phyloP scores from a whole-genome alignment of 2,888 invertebrate genomes.

The Macaria notata region DNA sequence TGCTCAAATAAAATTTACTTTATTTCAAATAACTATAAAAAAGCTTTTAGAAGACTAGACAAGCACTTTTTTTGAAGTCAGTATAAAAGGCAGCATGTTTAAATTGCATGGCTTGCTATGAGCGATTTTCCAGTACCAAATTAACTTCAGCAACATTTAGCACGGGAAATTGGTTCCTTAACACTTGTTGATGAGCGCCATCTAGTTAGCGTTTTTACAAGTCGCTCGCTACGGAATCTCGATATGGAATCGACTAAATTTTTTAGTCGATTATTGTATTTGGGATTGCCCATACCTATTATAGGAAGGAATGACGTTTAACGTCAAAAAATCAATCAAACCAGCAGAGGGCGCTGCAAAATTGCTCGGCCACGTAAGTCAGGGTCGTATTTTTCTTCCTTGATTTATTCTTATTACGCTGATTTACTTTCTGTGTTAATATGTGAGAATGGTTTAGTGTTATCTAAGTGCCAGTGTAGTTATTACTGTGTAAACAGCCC shows the following conservation, averaged over 20 bases:
- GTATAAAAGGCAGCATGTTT: too few relatives aligned
- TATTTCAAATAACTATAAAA: too few relatives aligned
- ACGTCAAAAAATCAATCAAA: slow-evolving; percentile 64
- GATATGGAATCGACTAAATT: not conserved
- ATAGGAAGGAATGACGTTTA: slow-evolving; percentile 45
- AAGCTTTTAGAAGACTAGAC: too few relatives aligned
- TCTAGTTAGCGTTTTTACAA: too few relatives aligned
- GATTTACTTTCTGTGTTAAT: slow-evolving; percentile 59
- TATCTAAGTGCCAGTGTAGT: slow-evolving; percentile 54
- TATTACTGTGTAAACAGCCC: slow-evolving; percentile 55
- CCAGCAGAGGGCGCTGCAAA: slow-evolving; percentile 72
- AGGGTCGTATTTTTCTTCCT: slow-evolving; percentile 76
- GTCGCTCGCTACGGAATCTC: too few relatives aligned
- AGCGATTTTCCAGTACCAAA: too few relatives aligned
- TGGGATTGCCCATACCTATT: slow-evolving; percentile 28
- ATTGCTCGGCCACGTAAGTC: slow-evolving; percentile 81
- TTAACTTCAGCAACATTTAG: too few relatives aligned
- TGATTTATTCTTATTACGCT: slow-evolving; percentile 64
- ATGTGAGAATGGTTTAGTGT: slow-evolving; percentile 71
- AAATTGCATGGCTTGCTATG: too few relatives aligned
- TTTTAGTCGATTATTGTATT: slow-evolving; percentile 8
- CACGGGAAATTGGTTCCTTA: too few relatives aligned
- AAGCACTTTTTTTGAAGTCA: too few relatives aligned
- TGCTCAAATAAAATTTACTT: too few relatives aligned
- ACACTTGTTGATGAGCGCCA: too few relatives aligned